Conservation (phyloP, 2,888 invertebrate genomes). For the Zhengitettix transpicula region DNA sequence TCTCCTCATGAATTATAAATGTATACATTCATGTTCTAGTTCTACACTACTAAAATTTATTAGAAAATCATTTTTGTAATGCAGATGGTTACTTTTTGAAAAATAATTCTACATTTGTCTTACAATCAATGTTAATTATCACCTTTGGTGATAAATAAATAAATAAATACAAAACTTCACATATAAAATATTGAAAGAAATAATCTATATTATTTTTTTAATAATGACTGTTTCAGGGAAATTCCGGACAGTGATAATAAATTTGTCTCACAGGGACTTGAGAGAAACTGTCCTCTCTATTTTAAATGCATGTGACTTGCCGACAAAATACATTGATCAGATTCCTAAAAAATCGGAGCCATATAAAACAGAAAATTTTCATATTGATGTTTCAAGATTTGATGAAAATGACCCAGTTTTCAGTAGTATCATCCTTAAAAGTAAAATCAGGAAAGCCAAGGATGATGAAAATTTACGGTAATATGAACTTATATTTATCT, state of each 20-base stretch:
- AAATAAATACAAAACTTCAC: too few species aligned
- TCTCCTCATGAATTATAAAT: too few species aligned
- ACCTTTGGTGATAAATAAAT: too few species aligned
- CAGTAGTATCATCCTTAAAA: constrained; percentile 31
- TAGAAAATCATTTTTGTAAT: too few species aligned
- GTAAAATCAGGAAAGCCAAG: constrained; percentile 27
- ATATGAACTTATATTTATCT: background rate
- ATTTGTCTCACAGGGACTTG: constrained; percentile 48
- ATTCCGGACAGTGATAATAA: constrained; percentile 58
- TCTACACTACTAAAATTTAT: too few species aligned
- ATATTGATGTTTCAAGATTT: constrained; percentile 27
- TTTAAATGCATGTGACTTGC: constrained; percentile 62
- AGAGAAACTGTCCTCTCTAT: constrained; percentile 58
- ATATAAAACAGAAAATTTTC: constrained; percentile 14
- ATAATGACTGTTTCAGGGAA: constrained; percentile 29
- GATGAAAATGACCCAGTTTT: constrained; percentile 34
- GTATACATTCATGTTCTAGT: too few species aligned
- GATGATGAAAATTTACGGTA: constrained; percentile 22
- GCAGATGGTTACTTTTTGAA: too few species aligned
- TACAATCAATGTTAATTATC: too few species aligned
- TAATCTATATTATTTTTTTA: too few species aligned
- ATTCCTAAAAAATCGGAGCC: constrained; percentile 31
- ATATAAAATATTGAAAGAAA: too few species aligned
- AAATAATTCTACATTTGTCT: too few species aligned
- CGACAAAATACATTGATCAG: constrained; percentile 74